Evolutionary conservation across 2,797 vertebrate genomes (phyloP), one percentile per base, ranked within the genome.

Genomic region (Naso thynnoides): DNA sequence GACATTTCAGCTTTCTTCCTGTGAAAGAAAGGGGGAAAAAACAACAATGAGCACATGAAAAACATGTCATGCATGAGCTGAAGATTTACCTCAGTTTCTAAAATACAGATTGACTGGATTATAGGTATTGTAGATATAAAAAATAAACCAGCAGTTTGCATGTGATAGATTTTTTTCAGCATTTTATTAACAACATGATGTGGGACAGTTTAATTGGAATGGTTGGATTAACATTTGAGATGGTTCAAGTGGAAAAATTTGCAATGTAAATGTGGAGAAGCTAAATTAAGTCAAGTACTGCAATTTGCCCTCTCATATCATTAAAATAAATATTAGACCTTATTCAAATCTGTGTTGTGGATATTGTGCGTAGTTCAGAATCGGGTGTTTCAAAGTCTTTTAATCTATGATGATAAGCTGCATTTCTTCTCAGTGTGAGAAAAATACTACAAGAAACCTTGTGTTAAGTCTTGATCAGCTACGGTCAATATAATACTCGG

Each of bases 1-100:
- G 85, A 78, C 85, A 82, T 87, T 82, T 82, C 31, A 60, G 48
- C 44, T 55, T 45, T 26, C 42, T 54, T 52, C 16, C 3, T 10
- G 5, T 26, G 23, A 31, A n/a, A 31, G 27, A 6, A 23, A 2
- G 21, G 18, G 31, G 6, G 1, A 0, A 27, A 18, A 62, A 64
- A 18, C 24, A 6, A 21, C 8, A 41, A 18, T 15, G 14, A 41
- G 8, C 14, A 47, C 2, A 52, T 53, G 23, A 61, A 68, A 61
- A 66, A 72, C 41, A 56, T 27, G 26, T 45, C 58, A 60, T 8
- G 21, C 44, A 15, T 8, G 1, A 23, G 18, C 29, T 27, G 33
- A 50, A 8, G 18, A 5, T 42, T 63, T 59, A n/a, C 8, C 63
- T 47, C 11, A 15, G 29, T 49, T 38, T 67, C 15, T 45, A n/a